These are phyloP conservation scores for Brachyptera putata DNA, from an alignment of 2,888 invertebrate genomes.

Conservation along the genomic window DNA sequence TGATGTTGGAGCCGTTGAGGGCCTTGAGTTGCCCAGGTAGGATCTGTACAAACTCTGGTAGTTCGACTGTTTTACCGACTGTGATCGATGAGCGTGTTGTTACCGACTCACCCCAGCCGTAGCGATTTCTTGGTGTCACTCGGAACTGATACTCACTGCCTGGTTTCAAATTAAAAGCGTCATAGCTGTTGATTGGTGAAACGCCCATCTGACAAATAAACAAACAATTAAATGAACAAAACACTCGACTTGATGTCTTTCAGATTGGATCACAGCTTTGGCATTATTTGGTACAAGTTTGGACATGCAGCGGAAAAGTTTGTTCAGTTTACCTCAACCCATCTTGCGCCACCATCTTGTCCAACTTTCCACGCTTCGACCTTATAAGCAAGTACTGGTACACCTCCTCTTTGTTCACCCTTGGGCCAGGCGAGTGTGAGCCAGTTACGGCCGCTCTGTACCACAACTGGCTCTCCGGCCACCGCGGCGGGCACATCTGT, in stretches of 20 bases:
- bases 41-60: constrained; percentile 73
- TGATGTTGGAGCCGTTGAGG: constrained; percentile 61
- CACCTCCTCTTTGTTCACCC: constrained; percentile 61
- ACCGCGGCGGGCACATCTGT: constrained; percentile 79
- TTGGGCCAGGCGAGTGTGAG: constrained; percentile 80
- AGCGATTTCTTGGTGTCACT: constrained; percentile 81
- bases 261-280: too few relatives aligned
- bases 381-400: constrained; percentile 76
- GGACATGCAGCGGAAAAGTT: too few relatives aligned
- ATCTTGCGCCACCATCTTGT: constrained; percentile 76
- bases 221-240: neutral
- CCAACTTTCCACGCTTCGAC: constrained; percentile 78
- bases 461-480: constrained; percentile 66
- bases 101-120: constrained; percentile 81
- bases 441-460: constrained; percentile 83
- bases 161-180: constrained; percentile 76
- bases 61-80: constrained; percentile 61
- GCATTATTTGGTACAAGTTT: neutral
- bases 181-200: constrained; percentile 73
- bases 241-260: too few relatives aligned
- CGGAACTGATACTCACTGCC: constrained; percentile 81
- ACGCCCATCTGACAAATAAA: constrained; percentile 56
- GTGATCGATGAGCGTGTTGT: constrained; percentile 61
- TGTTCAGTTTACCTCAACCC: constrained; percentile 69
- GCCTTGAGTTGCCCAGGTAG: constrained; percentile 75